phyloP scores from a whole-genome alignment of 2,888 invertebrate genomes.

The Ennomos fuscantarius region DNA sequence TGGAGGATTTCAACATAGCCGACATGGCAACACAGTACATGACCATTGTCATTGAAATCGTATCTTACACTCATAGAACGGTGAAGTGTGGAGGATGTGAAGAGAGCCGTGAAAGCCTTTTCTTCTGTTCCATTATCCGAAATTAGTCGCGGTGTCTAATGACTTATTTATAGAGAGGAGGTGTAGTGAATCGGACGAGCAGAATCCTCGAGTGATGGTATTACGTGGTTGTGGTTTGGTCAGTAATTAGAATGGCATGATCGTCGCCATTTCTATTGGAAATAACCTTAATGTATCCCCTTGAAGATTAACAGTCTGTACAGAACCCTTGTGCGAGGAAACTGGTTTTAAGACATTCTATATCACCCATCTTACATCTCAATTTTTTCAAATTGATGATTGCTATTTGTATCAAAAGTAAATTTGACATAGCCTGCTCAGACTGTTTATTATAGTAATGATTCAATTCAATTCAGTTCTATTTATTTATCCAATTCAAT shows the following conservation, averaged over 20 bases:
- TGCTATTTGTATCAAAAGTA: too few relatives aligned
- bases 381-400: not conserved
- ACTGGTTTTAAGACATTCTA: too few relatives aligned
- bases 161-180: constrained; percentile 41
- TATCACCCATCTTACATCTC: too few relatives aligned
- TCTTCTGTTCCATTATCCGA: constrained; percentile 51
- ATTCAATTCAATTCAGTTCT: too few relatives aligned
- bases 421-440: too few relatives aligned
- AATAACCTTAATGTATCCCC: not conserved
- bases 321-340: too few relatives aligned
- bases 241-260: constrained; percentile 5
- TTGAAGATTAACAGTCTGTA: too few relatives aligned
- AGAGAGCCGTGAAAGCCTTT: constrained; percentile 61
- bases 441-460: too few relatives aligned
- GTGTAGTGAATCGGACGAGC: constrained; percentile 29
- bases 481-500: too few relatives aligned
- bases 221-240: not conserved
- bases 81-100: constrained; percentile 50
- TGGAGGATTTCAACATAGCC: not conserved
- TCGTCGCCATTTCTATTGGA: not conserved
- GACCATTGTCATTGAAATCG: constrained; percentile 60
- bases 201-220: constrained; percentile 18
- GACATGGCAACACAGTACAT: constrained; percentile 17
- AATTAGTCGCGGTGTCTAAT: constrained; percentile 47
- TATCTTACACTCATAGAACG: constrained; percentile 20